Evolutionary conservation across 2,113 vertebrate species (phyloP).

Genomic region (Solea senegalensis): DNA sequence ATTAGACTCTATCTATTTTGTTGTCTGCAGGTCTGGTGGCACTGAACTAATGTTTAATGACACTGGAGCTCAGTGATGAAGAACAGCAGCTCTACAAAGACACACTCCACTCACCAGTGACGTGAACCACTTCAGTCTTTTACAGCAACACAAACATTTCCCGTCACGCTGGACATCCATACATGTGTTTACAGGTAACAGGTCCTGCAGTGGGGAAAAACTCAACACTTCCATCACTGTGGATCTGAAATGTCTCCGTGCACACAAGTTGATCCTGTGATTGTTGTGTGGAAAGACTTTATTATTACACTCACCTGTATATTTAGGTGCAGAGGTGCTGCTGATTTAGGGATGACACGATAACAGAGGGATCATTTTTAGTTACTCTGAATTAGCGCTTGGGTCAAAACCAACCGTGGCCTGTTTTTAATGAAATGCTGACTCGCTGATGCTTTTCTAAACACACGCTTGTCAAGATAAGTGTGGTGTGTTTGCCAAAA

Average conservation of each 20-base stretch:
- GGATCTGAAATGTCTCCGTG: constrained; percentile 36
- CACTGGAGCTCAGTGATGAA: constrained; percentile 27
- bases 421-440: constrained; percentile 39
- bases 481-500: constrained; percentile 57
- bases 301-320: constrained; percentile 28
- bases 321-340: constrained; percentile 25
- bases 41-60: constrained; percentile 2
- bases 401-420: not conserved
- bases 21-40: constrained; percentile 25
- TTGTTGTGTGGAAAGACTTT: constrained; percentile 27
- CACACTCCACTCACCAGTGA: constrained; percentile 11
- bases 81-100: not conserved
- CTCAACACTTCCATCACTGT: constrained; percentile 22
- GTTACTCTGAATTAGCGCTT: constrained; percentile 26
- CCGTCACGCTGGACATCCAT: constrained; percentile 12
- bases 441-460: constrained; percentile 46
- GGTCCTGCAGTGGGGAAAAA: constrained; percentile 17
- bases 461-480: constrained; percentile 49
- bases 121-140: constrained; percentile 8
- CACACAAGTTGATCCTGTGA: constrained; percentile 36
- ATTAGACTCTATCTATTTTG: no score
- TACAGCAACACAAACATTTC: not conserved
- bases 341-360: constrained; percentile 46
- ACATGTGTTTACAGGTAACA: constrained; percentile 33
- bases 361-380: constrained; percentile 51